phyloP scores from a whole-genome alignment of 2,797 vertebrate genomes.

The Tarsius wallacei region DNA sequence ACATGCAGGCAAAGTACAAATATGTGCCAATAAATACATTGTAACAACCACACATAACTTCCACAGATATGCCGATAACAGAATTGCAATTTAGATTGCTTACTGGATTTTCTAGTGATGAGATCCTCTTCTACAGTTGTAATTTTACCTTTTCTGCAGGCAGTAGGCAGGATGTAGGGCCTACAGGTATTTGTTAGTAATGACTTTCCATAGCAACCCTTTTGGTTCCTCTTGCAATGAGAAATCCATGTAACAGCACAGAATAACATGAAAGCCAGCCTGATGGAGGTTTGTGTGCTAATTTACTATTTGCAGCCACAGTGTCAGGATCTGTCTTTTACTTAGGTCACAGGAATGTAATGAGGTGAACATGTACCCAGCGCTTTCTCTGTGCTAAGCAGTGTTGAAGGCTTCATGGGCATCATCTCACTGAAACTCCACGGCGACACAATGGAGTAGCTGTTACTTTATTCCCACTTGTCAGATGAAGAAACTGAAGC shows the following conservation, averaged over 20 bases:
- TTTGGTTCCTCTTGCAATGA: neutral
- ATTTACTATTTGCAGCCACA: neutral
- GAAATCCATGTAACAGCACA: neutral
- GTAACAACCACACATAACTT: neutral
- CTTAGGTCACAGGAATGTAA: neutral
- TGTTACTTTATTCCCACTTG: neutral
- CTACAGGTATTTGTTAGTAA: neutral
- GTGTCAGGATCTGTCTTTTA: neutral
- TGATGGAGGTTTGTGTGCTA: neutral
- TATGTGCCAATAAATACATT: neutral
- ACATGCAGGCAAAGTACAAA: neutral
- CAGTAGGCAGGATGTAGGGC: neutral
- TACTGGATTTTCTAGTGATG: neutral
- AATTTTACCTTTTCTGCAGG: neutral
- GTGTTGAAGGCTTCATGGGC: neutral
- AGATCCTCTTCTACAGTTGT: neutral
- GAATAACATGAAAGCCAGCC: neutral
- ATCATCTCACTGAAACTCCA: neutral
- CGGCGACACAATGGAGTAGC: neutral
- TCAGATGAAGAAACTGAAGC: neutral
- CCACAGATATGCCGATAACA: neutral
- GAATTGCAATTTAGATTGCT: slow-evolving; percentile 20
- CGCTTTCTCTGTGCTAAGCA: neutral
- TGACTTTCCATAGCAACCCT: neutral
- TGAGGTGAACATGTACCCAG: fast-evolving